These are phyloP conservation scores for Meloe dianella DNA, from an alignment of 2,888 invertebrate species.

Conservation along the genomic window DNA sequence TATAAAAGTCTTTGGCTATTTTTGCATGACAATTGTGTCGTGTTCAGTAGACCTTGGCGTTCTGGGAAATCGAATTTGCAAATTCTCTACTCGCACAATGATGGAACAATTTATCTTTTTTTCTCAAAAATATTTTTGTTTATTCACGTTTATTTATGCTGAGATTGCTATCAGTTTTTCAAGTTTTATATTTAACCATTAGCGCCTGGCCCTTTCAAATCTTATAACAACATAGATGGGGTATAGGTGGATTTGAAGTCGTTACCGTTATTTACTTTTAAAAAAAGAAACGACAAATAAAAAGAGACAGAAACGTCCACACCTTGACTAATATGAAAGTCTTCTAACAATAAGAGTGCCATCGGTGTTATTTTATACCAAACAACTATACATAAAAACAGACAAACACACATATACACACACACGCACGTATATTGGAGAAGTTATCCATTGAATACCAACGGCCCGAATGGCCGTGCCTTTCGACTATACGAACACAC, in stretches of 20 bases:
- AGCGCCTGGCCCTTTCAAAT: neutral
- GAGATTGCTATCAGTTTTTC: neutral
- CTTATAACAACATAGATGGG: conserved; percentile 4
- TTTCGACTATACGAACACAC: neutral
- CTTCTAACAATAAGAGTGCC: conserved; percentile 14
- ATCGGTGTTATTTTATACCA: conserved; percentile 10
- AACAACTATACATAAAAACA: neutral
- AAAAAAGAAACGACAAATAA: neutral
- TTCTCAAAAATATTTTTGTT: neutral
- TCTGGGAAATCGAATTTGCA: conserved; percentile 29
- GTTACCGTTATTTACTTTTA: neutral
- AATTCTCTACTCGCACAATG: conserved; percentile 15
- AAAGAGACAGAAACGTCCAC: neutral
- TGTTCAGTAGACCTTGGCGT: conserved; percentile 29
- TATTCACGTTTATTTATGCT: neutral
- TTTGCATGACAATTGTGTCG: conserved; percentile 28
- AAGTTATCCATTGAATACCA: conserved; percentile 12
- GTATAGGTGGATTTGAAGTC: neutral
- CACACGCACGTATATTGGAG: neutral
- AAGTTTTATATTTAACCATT: neutral
- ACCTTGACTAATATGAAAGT: conserved; percentile 10
- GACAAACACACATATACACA: no score
- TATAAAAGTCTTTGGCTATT: conserved; percentile 23
- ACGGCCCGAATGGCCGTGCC: conserved; percentile 7
- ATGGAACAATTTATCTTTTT: conserved; percentile 1